A percentile compares a stretch with the other conserved stretches of the same genome.
phyloP scores from a whole-genome alignment of 2,888 invertebrate genomes.

The Polyploca ridens region DNA sequence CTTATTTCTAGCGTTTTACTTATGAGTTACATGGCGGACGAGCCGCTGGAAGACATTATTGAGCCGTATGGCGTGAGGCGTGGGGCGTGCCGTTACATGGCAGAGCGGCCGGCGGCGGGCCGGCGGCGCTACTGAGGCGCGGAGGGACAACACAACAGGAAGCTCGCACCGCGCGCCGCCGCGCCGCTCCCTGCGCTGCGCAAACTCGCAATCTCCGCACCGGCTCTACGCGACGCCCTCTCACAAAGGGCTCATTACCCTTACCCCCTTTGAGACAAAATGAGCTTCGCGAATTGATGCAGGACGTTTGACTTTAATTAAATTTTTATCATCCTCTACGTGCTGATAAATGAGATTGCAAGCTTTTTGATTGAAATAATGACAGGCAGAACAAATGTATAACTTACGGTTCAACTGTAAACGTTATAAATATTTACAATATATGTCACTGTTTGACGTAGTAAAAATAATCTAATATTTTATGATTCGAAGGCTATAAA shows the following conservation, averaged over 20 bases:
- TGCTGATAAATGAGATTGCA: neutral
- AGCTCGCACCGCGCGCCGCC: constrained; percentile 61
- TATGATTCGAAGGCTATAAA: neutral
- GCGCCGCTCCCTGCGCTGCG: constrained; percentile 67
- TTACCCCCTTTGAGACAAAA: constrained; percentile 36
- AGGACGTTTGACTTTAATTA: neutral
- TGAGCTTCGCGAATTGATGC: neutral
- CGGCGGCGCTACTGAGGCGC: constrained; percentile 76
- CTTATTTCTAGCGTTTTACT: constrained; percentile 62
- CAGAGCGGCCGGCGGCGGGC: constrained; percentile 77
- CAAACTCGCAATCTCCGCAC: constrained; percentile 72
- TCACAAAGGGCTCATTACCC: constrained; percentile 52
- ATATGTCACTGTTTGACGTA: neutral
- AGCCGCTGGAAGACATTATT: constrained; percentile 72
- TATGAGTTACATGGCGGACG: constrained; percentile 56
- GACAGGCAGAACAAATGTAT: constrained; percentile 5
- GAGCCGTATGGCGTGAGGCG: constrained; percentile 28
- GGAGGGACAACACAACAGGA: constrained; percentile 37
- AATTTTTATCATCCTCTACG: neutral
- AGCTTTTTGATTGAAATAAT: neutral
- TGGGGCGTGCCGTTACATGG: constrained; percentile 66
- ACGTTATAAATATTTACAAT: constrained; percentile 1
- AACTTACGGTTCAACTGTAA: constrained; percentile 6
- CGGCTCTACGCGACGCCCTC: constrained; percentile 40
- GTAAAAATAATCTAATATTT: constrained; percentile 2